Percentiles rank a stretch among this genome's conserved stretches.
phyloP scores from a whole-genome alignment of 1,140 invertebrate genomes.

The Aphaenogaster floridana region DNA sequence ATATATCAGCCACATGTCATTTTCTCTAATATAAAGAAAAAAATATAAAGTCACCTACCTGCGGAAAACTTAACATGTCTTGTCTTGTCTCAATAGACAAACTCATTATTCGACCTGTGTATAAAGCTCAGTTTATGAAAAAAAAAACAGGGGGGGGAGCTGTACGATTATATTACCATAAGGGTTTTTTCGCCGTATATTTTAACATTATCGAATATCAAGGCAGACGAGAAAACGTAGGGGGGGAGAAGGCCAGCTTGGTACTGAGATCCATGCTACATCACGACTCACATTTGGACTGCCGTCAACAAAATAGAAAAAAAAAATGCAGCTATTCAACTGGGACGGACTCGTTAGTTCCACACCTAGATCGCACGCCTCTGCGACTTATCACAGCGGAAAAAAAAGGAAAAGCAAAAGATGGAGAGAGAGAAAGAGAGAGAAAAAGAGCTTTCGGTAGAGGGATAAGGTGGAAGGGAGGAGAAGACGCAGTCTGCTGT shows the following conservation, averaged over 20 bases:
- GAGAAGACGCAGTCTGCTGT: neutral
- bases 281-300: neutral
- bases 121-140: constrained; percentile 42
- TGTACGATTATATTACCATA: constrained; percentile 27
- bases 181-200: neutral
- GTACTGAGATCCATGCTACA: neutral
- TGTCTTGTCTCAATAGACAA: constrained; percentile 48
- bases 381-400: neutral
- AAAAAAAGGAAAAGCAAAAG: constrained; percentile 28
- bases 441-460: constrained; percentile 56
- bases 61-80: constrained; percentile 55
- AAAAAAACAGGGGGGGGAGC: neutral
- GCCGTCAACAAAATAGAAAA: constrained; percentile 15
- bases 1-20: constrained; percentile 2
- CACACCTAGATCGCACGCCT: neutral
- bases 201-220: constrained; percentile 19
- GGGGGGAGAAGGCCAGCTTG: neutral
- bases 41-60: constrained; percentile 74
- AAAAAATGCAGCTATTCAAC: constrained; percentile 8
- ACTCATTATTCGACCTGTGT: constrained; percentile 47
- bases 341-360: neutral
- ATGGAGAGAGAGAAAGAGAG: constrained; percentile 32
- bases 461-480: neutral
- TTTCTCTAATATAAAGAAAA: constrained; percentile 44
- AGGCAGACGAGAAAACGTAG: neutral